These are phyloP conservation scores for Protobothrops mucrosquamatus DNA, from an alignment of 2,113 vertebrate species.

Conservation along the genomic window DNA sequence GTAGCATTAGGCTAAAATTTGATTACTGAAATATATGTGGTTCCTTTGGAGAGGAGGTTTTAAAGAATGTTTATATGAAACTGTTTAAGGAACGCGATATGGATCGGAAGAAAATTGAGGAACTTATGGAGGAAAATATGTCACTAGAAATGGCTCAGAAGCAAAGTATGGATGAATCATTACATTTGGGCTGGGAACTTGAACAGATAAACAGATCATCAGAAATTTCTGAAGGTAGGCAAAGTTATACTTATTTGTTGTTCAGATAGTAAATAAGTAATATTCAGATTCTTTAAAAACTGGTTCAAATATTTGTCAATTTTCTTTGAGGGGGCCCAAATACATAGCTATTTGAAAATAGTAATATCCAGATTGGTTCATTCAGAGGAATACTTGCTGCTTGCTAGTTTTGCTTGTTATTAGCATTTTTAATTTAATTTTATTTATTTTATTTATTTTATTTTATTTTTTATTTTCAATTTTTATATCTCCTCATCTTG, in stretches of 20 bases:
- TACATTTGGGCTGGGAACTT: slow-evolving; percentile 97
- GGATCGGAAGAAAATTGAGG: slow-evolving; percentile 96
- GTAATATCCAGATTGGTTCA: neutral
- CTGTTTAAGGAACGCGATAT: slow-evolving; percentile 85
- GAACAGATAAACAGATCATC: slow-evolving; percentile 95
- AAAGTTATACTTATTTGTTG: neutral
- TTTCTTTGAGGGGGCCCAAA: neutral
- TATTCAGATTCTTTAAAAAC: neutral
- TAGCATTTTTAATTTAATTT: neutral
- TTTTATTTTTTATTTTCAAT: neutral
- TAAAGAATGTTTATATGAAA: neutral
- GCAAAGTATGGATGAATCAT: slow-evolving; percentile 97
- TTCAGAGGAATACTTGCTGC: neutral
- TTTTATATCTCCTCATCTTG: neutral
- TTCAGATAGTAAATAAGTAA: neutral
- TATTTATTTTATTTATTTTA: neutral
- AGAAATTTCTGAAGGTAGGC: slow-evolving; percentile 86
- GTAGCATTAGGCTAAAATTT: neutral
- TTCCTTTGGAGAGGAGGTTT: neutral
- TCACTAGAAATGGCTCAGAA: slow-evolving; percentile 97
- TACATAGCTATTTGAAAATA: neutral
- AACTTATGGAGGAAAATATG: slow-evolving; percentile 97
- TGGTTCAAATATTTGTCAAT: neutral
- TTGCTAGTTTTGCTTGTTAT: neutral
- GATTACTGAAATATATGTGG: neutral